phyloP scores from a whole-genome alignment of 2,113 vertebrate genomes.

The Melanocharis versteri region DNA sequence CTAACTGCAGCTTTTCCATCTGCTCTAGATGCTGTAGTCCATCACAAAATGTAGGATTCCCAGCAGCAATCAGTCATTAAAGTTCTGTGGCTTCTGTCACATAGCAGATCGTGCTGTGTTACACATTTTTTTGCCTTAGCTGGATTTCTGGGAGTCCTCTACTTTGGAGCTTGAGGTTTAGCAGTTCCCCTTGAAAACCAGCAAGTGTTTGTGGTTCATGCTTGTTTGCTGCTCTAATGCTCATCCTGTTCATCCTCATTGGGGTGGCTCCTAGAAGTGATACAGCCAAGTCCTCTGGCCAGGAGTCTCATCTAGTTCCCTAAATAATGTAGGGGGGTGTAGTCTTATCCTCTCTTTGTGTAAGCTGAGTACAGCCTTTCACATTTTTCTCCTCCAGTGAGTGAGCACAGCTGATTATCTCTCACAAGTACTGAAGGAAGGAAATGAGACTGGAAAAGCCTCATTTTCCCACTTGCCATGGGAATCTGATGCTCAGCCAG shows the following conservation, averaged over 20 bases:
- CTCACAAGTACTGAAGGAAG: not conserved
- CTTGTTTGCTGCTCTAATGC: not conserved
- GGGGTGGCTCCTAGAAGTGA: not conserved
- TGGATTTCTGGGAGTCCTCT: not conserved
- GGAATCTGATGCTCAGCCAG: not conserved
- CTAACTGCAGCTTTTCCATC: not conserved
- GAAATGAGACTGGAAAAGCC: not conserved
- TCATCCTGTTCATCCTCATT: not conserved
- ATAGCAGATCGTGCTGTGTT: rapidly evolving
- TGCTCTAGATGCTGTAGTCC: not conserved
- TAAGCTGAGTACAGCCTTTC: not conserved
- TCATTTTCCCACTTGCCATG: not conserved
- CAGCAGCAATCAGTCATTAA: not conserved
- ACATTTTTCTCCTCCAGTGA: not conserved
- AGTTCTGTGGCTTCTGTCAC: not conserved
- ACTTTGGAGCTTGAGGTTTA: not conserved
- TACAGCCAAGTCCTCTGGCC: not conserved
- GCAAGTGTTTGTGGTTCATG: not conserved
- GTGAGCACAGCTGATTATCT: not conserved
- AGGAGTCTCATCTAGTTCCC: not conserved
- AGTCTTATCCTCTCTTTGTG: not conserved
- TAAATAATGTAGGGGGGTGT: not conserved
- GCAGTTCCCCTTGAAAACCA: not conserved
- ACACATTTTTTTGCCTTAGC: not conserved
- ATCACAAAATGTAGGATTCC: not conserved